A percentile compares a stretch with the other conserved stretches of the same genome.
Conservation (phyloP, 2,797 vertebrate genomes). For the Falco peregrinus region DNA sequence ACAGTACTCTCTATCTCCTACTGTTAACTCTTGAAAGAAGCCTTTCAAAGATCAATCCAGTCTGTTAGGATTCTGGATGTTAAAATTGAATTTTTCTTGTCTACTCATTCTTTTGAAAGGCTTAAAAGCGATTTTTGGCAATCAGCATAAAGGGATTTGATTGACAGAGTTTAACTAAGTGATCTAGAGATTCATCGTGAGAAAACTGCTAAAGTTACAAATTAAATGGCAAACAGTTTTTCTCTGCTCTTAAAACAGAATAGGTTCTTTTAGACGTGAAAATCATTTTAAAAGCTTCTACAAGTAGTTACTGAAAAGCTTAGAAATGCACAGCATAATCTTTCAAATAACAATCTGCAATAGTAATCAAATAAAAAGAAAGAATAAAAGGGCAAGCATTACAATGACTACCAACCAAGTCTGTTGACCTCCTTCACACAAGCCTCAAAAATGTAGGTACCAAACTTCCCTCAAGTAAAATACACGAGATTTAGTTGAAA, state of each 20-base stretch:
- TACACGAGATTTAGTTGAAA: background rate
- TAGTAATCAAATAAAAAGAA: slow-evolving; percentile 5
- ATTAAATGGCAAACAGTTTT: background rate
- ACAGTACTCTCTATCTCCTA: slow-evolving; percentile 3
- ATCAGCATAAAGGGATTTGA: slow-evolving; percentile 4
- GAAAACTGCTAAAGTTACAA: background rate
- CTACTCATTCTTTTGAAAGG: slow-evolving; percentile 19
- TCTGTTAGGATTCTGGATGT: background rate
- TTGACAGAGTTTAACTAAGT: slow-evolving; percentile 7
- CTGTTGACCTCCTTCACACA: background rate
- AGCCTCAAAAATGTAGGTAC: background rate
- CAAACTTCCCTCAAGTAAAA: background rate
- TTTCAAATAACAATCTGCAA: background rate
- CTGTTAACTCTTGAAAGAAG: slow-evolving; percentile 19
- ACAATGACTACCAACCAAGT: background rate
- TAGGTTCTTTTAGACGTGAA: background rate
- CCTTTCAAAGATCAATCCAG: slow-evolving; percentile 34
- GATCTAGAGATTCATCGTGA: background rate
- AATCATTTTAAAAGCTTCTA: background rate
- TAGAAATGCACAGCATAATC: background rate
- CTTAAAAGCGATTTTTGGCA: slow-evolving; percentile 25
- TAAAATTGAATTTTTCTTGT: slow-evolving; percentile 18
- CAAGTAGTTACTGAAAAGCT: background rate
- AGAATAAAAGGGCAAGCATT: background rate
- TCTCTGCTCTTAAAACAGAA: background rate